These are phyloP conservation scores for Macrophya annulata DNA, from an alignment of 2,888 invertebrate genomes.

Conservation along the genomic window DNA sequence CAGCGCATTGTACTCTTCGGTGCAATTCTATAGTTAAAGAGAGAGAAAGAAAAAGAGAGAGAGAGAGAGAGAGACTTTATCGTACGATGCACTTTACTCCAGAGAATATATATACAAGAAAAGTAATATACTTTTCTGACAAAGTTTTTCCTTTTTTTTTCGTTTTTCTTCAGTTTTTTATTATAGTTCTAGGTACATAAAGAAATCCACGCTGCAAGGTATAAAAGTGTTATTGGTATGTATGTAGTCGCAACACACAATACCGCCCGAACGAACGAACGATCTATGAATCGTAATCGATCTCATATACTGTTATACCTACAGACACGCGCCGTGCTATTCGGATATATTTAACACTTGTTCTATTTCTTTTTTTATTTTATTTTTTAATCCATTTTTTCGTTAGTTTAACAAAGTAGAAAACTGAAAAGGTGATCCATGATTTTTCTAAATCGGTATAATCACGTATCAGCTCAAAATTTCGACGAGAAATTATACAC, in stretches of 20 bases:
- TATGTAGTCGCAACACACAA: background rate
- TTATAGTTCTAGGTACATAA: background rate
- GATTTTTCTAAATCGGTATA: background rate
- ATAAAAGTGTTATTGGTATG: conserved; percentile 6
- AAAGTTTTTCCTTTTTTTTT: background rate
- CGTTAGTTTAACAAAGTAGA: background rate
- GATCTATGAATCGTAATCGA: conserved; percentile 46
- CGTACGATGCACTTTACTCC: conserved; percentile 34
- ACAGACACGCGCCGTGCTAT: background rate
- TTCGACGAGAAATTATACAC: background rate
- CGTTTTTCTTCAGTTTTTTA: background rate
- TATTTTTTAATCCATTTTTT: background rate
- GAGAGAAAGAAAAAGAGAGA: background rate
- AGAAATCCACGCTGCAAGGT: background rate
- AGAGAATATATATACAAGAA: background rate
- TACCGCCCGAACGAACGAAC: conserved; percentile 8
- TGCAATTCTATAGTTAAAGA: background rate
- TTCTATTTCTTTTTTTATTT: background rate
- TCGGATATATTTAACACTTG: conserved; percentile 4
- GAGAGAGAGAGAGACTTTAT: background rate
- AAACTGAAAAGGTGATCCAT: background rate
- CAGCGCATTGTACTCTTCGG: conserved; percentile 17
- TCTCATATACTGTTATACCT: conserved; percentile 22
- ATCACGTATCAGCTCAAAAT: background rate
- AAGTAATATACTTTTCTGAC: background rate